A percentile compares a stretch with the other conserved stretches of the same genome.
These are phyloP conservation scores for Macrotrachela quadricornifera DNA, from an alignment of 1,140 invertebrate species.

Conservation along the genomic window DNA sequence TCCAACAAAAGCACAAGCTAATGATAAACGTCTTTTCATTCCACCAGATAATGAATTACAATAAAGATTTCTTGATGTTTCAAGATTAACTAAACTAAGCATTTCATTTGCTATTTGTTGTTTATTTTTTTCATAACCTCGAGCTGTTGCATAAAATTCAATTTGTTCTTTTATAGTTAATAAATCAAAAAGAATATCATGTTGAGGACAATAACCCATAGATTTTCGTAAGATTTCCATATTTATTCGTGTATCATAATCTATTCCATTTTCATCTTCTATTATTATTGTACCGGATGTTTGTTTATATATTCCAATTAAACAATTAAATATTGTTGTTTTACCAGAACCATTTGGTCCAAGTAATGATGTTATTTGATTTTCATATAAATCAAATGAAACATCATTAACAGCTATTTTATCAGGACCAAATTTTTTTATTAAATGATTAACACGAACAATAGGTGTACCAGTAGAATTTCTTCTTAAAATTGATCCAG, in stretches of 20 bases:
- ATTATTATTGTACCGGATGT: constrained; percentile 34
- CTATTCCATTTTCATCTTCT: constrained; percentile 23
- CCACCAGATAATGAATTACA: constrained; percentile 26
- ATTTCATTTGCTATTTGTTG: too few relatives aligned
- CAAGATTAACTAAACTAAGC: too few relatives aligned
- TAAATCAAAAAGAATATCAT: constrained; percentile 71
- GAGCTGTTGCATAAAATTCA: constrained; percentile 47
- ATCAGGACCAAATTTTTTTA: constrained; percentile 13
- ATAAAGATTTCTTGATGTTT: constrained; percentile 31
- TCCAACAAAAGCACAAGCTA: constrained; percentile 40
- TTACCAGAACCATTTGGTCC: constrained; percentile 37
- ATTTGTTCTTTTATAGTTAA: constrained; percentile 75
- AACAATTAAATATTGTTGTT: constrained; percentile 38
- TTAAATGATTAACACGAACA: constrained; percentile 9
- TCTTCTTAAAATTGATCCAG: constrained; percentile 12
- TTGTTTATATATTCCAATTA: constrained; percentile 38
- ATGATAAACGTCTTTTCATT: constrained; percentile 40
- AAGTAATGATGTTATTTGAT: constrained; percentile 29
- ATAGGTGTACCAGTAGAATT: constrained; percentile 13
- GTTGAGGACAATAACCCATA: constrained; percentile 73
- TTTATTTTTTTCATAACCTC: too few relatives aligned
- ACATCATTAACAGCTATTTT: constrained; percentile 6
- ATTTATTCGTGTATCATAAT: constrained; percentile 33
- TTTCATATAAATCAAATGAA: constrained; percentile 7
- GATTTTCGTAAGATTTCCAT: constrained; percentile 36